These are phyloP conservation scores for Timema podura DNA, from an alignment of 2,888 invertebrate genomes.

Conservation along the genomic window DNA sequence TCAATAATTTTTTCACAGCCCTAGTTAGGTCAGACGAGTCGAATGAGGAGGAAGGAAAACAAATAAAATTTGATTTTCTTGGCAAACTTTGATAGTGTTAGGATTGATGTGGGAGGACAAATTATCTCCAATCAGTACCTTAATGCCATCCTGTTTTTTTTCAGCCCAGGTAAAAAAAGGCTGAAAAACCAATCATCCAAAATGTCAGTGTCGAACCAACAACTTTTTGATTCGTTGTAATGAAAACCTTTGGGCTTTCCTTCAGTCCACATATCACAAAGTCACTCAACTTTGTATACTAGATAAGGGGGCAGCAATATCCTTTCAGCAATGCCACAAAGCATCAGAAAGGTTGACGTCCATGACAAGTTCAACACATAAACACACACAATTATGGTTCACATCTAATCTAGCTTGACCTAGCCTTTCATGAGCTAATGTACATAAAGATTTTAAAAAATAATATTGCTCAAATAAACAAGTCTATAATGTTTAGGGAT, in stretches of 20 bases:
- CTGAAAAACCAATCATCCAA: slow-evolving; percentile 40
- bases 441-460: too few species aligned
- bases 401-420: too few species aligned
- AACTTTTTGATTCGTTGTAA: slow-evolving; percentile 42
- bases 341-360: slow-evolving; percentile 37
- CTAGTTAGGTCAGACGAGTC: slow-evolving; percentile 36
- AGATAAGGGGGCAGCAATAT: slow-evolving; percentile 42
- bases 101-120: slow-evolving; percentile 39
- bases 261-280: slow-evolving; percentile 43
- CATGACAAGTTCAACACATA: slow-evolving; percentile 40
- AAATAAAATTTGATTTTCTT: slow-evolving; percentile 41
- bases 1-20: too few species aligned
- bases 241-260: slow-evolving; percentile 40
- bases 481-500: too few species aligned
- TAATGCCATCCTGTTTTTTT: slow-evolving; percentile 35
- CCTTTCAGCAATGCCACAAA: slow-evolving; percentile 42
- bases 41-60: slow-evolving; percentile 39
- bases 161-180: slow-evolving; percentile 36
- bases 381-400: too few species aligned
- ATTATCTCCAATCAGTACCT: slow-evolving; percentile 43
- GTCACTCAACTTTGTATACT: slow-evolving; percentile 43
- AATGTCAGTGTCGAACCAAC: slow-evolving; percentile 41
- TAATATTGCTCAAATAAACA: too few species aligned
- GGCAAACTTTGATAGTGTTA: slow-evolving; percentile 38
- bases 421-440: too few species aligned